These are phyloP conservation scores for Rhopalosiphum maidis DNA, from an alignment of 1,140 invertebrate genomes.

Conservation along the genomic window DNA sequence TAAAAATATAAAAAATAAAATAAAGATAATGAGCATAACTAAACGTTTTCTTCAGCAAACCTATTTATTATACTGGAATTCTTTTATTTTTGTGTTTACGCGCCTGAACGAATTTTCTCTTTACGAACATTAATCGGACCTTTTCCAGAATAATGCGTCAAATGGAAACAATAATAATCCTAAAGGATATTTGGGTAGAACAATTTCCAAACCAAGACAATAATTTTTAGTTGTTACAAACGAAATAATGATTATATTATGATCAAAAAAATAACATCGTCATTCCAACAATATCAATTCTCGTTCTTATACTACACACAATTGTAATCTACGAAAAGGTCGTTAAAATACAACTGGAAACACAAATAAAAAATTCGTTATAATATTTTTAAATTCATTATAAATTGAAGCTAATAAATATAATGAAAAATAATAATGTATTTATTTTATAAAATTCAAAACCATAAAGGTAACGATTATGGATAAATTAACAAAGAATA, in stretches of 20 bases:
- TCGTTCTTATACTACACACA: not conserved
- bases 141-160: not conserved
- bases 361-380: too few species aligned
- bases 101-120: not conserved
- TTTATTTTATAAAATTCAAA: not conserved
- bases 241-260: not conserved
- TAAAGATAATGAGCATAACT: not conserved
- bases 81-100: not conserved
- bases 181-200: not conserved
- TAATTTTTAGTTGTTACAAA: not conserved
- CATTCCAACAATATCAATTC: not conserved
- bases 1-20: not conserved
- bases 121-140: not conserved
- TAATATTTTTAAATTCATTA: too few species aligned
- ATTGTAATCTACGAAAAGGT: not conserved
- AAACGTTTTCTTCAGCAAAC: not conserved
- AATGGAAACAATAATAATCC: not conserved
- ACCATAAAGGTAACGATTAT: not conserved
- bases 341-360: not conserved
- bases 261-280: not conserved
- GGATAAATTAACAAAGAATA: not conserved
- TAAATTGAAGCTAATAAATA: too few species aligned
- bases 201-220: not conserved
- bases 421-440: not conserved
- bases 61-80: not conserved